A percentile compares a stretch with the other conserved stretches of the same genome.
Evolutionary conservation across 2,113 vertebrate species (phyloP).

Genomic region (Macquaria ambigua): DNA sequence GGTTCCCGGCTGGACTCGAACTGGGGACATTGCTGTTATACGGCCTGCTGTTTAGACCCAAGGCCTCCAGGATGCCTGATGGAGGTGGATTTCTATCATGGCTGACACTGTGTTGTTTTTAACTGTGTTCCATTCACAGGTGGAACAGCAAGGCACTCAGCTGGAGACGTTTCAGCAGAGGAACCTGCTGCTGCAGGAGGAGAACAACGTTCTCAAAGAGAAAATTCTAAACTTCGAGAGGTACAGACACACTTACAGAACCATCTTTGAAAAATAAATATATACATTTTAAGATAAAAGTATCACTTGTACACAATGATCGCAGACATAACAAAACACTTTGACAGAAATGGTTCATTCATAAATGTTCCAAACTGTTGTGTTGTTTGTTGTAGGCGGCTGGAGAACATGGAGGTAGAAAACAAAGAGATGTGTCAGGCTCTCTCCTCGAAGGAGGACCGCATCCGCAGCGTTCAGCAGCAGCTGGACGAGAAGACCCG

Average conservation of each 20-base stretch:
- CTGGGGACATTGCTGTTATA: neutral
- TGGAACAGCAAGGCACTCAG: slow-evolving; percentile 92
- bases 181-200: slow-evolving; percentile 90
- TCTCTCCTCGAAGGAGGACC: slow-evolving; percentile 87
- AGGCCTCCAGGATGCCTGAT: neutral
- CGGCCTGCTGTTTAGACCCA: neutral
- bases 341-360: neutral
- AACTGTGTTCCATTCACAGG: slow-evolving; percentile 76
- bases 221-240: slow-evolving; percentile 89
- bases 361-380: neutral
- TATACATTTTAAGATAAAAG: too few relatives aligned
- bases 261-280: neutral
- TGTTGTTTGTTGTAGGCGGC: slow-evolving; percentile 83
- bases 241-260: slow-evolving; percentile 66
- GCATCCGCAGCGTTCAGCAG: slow-evolving; percentile 85
- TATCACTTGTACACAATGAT: neutral
- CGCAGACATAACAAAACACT: neutral
- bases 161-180: slow-evolving; percentile 90
- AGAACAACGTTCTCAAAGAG: slow-evolving; percentile 90
- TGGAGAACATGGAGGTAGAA: slow-evolving; percentile 86
- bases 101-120: neutral
- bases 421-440: slow-evolving; percentile 89
- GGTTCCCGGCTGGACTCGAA: neutral
- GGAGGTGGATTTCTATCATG: neutral
- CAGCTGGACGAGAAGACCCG: slow-evolving; percentile 89